These are phyloP conservation scores for Cyaniris semiargus DNA, from an alignment of 2,888 invertebrate species.

Conservation along the genomic window DNA sequence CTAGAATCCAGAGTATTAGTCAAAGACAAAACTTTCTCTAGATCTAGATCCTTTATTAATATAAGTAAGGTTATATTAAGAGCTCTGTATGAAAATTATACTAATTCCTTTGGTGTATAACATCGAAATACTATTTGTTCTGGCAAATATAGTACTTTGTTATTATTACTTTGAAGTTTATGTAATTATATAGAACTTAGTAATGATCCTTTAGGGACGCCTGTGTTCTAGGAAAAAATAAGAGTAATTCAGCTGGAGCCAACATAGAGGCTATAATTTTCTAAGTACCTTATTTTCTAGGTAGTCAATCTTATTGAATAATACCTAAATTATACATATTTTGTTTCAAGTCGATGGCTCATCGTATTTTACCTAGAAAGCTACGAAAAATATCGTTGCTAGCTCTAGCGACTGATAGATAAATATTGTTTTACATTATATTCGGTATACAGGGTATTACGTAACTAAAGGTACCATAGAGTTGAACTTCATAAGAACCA, in stretches of 20 bases:
- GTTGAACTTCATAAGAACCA: neutral
- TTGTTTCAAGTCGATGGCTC: no score
- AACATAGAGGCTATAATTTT: neutral
- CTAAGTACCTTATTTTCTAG: neutral
- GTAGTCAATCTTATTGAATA: neutral
- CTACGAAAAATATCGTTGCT: neutral
- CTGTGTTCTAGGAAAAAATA: neutral
- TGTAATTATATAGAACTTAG: neutral
- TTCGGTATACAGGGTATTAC: neutral
- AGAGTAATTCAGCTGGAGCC: no score
- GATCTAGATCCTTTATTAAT: no score
- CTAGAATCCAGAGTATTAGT: no score
- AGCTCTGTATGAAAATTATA: neutral
- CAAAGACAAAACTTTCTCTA: no score
- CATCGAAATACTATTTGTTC: neutral
- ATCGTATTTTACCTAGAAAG: neutral
- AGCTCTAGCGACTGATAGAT: neutral
- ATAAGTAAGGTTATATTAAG: neutral
- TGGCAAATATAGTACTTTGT: neutral
- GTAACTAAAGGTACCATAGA: neutral
- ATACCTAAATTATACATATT: no score
- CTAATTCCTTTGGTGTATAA: neutral
- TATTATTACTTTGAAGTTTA: neutral
- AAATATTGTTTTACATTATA: neutral
- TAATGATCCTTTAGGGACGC: neutral